phyloP scores from a whole-genome alignment of 2,113 vertebrate species.

The Diadophis punctatus region DNA sequence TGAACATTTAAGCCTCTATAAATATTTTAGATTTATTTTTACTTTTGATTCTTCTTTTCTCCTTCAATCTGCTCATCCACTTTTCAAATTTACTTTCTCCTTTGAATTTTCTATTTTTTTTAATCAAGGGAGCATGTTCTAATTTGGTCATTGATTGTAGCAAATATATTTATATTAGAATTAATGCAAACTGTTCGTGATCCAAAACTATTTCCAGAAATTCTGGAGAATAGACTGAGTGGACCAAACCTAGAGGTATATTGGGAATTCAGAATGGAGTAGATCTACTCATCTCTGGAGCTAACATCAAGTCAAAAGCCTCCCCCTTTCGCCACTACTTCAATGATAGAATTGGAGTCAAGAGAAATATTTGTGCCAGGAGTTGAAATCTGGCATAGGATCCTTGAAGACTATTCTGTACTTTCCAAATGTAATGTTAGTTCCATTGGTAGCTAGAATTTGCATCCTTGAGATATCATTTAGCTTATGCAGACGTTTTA shows the following conservation, averaged over 20 bases:
- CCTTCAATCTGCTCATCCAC: background rate
- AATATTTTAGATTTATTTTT: background rate
- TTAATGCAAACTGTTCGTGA: background rate
- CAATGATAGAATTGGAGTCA: background rate
- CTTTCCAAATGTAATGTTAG: background rate
- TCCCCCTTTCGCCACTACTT: background rate
- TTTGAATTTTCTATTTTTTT: background rate
- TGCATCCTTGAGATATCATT: background rate
- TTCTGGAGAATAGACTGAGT: background rate
- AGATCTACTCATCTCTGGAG: background rate
- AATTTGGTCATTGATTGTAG: background rate
- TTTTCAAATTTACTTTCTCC: background rate
- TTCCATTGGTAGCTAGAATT: background rate
- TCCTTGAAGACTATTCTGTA: conserved; percentile 15
- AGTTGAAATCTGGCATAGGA: background rate
- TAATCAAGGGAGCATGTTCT: background rate
- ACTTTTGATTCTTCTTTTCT: background rate
- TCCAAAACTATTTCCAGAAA: background rate
- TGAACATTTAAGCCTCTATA: background rate
- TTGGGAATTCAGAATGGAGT: background rate
- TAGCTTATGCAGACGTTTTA: background rate
- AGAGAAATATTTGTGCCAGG: background rate
- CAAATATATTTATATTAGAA: background rate
- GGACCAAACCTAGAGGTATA: background rate
- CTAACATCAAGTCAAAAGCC: background rate